phyloP scores from a whole-genome alignment of 2,113 vertebrate species.

The Sapajus apella region DNA sequence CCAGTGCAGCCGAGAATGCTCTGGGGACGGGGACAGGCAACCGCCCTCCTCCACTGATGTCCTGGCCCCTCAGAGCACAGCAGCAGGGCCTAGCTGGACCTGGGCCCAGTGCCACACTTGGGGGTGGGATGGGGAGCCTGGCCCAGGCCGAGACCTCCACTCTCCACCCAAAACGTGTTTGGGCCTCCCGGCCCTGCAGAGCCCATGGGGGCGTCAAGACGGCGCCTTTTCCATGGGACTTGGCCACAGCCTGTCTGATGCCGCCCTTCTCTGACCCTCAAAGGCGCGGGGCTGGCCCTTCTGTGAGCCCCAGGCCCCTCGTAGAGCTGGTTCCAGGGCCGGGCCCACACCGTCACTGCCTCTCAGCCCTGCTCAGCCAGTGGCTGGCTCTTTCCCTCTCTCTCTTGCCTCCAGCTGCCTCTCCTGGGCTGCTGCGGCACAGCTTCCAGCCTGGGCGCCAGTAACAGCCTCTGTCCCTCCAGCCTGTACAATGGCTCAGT shows the following conservation, averaged over 20 bases:
- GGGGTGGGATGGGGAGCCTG: neutral
- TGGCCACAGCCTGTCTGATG: rapidly evolving
- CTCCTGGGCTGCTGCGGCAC: rapidly evolving
- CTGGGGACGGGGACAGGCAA: neutral
- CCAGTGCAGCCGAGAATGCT: constrained; percentile 2
- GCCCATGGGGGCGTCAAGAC: neutral
- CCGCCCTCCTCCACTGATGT: constrained; percentile 46
- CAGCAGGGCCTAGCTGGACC: constrained; percentile 48
- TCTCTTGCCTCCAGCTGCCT: rapidly evolving
- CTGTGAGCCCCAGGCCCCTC: rapidly evolving
- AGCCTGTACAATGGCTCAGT: neutral
- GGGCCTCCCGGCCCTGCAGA: neutral
- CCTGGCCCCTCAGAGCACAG: constrained; percentile 65
- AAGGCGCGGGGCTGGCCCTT: rapidly evolving
- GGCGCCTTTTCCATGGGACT: rapidly evolving
- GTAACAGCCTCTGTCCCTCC: neutral
- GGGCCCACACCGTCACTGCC: too few relatives aligned
- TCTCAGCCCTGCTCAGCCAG: rapidly evolving
- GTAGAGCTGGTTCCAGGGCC: rapidly evolving
- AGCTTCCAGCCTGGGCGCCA: neutral
- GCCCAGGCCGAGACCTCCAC: neutral
- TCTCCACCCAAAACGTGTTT: too few relatives aligned
- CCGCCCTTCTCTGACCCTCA: neutral
- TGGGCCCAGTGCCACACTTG: neutral
- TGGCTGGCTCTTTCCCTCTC: neutral